These are phyloP conservation scores for Coregonus ussuriensis DNA, from an alignment of 2,797 vertebrate species.

Conservation along the genomic window DNA sequence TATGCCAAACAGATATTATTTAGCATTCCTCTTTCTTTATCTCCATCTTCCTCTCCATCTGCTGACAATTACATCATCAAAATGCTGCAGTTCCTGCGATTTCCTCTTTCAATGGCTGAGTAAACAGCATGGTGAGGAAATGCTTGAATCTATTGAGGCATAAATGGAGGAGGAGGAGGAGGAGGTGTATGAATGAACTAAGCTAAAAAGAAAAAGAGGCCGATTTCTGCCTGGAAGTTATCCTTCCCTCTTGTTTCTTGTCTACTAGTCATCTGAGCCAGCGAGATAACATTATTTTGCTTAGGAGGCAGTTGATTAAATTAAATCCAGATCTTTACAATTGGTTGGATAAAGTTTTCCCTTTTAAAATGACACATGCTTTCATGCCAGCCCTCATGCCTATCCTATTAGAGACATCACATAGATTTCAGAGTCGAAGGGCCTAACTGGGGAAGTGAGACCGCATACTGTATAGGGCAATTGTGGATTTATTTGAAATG, in stretches of 20 bases:
- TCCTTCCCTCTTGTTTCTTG: not conserved
- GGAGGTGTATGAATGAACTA: constrained; percentile 30
- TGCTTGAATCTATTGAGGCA: constrained; percentile 41
- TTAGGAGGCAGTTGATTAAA: constrained; percentile 32
- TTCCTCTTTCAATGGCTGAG: constrained; percentile 56
- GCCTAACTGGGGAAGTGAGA: constrained; percentile 11
- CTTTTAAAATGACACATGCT: not conserved
- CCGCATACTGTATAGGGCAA: too few species aligned
- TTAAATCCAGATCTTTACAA: constrained; percentile 39
- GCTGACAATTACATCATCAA: constrained; percentile 74
- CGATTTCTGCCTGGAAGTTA: constrained; percentile 48
- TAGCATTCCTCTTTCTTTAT: constrained; percentile 72
- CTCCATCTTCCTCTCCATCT: constrained; percentile 70
- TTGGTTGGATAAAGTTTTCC: constrained; percentile 14
- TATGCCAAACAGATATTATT: constrained; percentile 71
- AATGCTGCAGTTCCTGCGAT: constrained; percentile 64
- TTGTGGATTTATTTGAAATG: not conserved
- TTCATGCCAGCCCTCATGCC: not conserved
- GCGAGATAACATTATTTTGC: constrained; percentile 42
- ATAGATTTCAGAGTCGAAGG: not conserved
- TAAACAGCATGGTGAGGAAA: constrained; percentile 40
- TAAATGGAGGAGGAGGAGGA: constrained; percentile 47
- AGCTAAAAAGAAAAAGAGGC: constrained; percentile 27
- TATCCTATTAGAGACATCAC: not conserved
- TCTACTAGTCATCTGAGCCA: not conserved